Conservation (phyloP, 2,888 invertebrate species). For the Drosophila anomalipes region DNA sequence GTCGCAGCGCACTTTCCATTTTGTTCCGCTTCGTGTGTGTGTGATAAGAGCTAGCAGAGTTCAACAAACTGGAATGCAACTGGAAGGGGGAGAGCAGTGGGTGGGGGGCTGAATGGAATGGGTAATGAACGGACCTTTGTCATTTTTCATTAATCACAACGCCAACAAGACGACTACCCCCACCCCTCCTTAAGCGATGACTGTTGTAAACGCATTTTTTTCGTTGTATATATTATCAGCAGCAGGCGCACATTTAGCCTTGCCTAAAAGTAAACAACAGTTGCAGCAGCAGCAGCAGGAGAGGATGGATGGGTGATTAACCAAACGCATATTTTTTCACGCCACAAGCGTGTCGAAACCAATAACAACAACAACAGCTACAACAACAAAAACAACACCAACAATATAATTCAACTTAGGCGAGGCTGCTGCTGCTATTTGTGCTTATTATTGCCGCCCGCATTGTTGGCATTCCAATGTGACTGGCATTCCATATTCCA, state of each 20-base stretch:
- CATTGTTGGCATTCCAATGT: conserved; percentile 73
- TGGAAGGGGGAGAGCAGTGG: background rate
- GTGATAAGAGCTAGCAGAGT: conserved; percentile 66
- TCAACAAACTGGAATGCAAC: conserved; percentile 69
- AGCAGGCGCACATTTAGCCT: conserved; percentile 58
- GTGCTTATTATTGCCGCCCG: conserved; percentile 59
- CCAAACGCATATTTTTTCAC: conserved; percentile 78
- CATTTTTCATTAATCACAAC: conserved; percentile 76
- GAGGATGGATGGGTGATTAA: conserved; percentile 60
- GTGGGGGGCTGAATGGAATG: background rate
- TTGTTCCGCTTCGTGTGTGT: conserved; percentile 49
- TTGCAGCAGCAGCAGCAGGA: conserved; percentile 39
- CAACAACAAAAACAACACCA: conserved; percentile 19
- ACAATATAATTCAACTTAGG: conserved; percentile 36
- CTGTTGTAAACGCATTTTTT: conserved; percentile 60
- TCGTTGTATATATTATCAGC: conserved; percentile 63
- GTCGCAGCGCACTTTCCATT: conserved; percentile 69
- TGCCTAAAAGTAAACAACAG: conserved; percentile 69
- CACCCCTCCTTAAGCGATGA: conserved; percentile 16
- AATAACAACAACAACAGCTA: conserved; percentile 66
- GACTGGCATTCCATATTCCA: conserved; percentile 52
- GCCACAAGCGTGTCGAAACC: conserved; percentile 68
- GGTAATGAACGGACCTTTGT: conserved; percentile 65
- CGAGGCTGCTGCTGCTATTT: conserved; percentile 41
- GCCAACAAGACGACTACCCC: conserved; percentile 28